Conservation (phyloP, 2,797 vertebrate species). For the Poecilia velifera region DNA sequence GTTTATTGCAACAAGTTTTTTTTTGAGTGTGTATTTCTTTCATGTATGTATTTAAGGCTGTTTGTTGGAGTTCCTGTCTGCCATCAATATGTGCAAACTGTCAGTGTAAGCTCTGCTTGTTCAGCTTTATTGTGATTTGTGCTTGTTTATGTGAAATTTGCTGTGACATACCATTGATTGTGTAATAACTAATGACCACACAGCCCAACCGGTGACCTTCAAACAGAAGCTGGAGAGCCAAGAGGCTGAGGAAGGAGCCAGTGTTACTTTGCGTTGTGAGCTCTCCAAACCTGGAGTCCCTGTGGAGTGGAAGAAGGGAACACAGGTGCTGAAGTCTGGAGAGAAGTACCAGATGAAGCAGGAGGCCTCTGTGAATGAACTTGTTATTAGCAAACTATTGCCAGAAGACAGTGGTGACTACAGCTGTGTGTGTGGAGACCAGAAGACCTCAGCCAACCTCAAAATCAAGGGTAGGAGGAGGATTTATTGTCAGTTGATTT, state of each 20-base stretch:
- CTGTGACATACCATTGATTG: background rate
- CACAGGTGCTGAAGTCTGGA: slow-evolving; percentile 69
- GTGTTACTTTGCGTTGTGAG: slow-evolving; percentile 64
- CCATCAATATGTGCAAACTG: background rate
- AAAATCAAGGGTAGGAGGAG: slow-evolving; percentile 37
- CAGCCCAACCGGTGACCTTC: slow-evolving; percentile 1
- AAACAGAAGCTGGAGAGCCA: slow-evolving; percentile 62
- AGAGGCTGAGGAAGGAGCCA: slow-evolving; percentile 5
- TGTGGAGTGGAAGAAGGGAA: slow-evolving; percentile 83
- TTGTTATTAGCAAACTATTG: slow-evolving; percentile 66
- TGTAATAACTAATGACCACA: background rate
- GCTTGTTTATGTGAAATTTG: background rate
- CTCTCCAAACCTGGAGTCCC: slow-evolving; percentile 59
- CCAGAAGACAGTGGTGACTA: slow-evolving; percentile 76
- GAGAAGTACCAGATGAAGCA: slow-evolving; percentile 81
- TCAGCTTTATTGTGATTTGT: background rate
- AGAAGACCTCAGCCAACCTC: slow-evolving; percentile 68
- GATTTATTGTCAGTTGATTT: background rate
- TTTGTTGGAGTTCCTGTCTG: background rate
- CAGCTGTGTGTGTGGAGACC: slow-evolving; percentile 80
- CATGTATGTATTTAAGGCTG: background rate
- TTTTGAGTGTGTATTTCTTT: background rate
- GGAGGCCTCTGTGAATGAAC: slow-evolving; percentile 72
- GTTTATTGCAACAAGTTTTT: background rate
- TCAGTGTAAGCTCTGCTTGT: background rate